A percentile compares a stretch with the other conserved stretches of the same genome.
Evolutionary conservation across 2,113 vertebrate genomes (phyloP).

Genomic region (Myrmophylax atrothorax): DNA sequence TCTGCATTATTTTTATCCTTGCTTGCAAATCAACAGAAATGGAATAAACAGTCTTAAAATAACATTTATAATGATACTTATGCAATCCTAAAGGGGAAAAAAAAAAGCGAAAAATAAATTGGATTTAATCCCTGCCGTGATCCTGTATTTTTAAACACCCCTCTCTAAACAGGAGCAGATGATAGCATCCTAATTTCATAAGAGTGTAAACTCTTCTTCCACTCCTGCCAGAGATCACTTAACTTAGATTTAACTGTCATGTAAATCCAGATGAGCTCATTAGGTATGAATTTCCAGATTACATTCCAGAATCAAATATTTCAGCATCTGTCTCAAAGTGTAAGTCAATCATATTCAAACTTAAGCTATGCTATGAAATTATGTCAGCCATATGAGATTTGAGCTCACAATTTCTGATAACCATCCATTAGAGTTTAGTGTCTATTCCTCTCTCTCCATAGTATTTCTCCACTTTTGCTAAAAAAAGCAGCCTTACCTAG

Average conservation of each 20-base stretch:
- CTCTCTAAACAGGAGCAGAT: background rate
- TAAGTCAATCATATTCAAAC: background rate
- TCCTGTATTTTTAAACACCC: background rate
- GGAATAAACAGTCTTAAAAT: background rate
- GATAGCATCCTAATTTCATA: background rate
- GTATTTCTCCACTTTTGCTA: background rate
- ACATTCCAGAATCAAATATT: background rate
- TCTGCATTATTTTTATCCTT: background rate
- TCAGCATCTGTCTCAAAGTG: background rate
- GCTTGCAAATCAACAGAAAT: background rate
- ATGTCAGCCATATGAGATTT: background rate
- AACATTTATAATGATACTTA: background rate
- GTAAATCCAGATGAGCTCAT: background rate
- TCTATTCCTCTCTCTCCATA: background rate
- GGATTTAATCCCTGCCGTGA: background rate
- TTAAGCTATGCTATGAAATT: background rate
- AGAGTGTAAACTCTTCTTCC: background rate
- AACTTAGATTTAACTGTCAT: background rate
- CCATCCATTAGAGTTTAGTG: background rate
- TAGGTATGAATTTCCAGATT: background rate
- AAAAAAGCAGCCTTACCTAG: background rate
- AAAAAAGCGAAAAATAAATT: background rate
- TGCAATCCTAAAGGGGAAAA: background rate
- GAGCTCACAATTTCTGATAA: background rate
- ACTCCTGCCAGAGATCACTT: background rate